Evolutionary conservation across 2,113 vertebrate species (phyloP), one percentile per base, ranked within the genome.

Genomic region (Aythya baeri): DNA sequence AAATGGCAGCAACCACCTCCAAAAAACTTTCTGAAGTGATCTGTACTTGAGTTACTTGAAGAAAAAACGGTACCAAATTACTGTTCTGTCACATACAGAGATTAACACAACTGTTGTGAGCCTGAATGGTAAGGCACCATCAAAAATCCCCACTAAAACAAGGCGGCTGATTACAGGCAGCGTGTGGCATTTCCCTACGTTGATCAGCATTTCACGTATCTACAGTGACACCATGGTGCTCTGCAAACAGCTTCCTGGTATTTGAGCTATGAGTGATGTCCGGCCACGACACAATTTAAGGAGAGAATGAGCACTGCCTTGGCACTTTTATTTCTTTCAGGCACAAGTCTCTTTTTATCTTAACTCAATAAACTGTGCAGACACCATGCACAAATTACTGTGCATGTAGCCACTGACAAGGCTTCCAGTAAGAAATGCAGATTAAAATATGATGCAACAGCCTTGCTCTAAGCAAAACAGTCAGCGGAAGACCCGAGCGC

Each of bases 111-210:
- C 3, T 1, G 3, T 52, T 2, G 17, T 3, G 29, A 80, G 17
- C 17, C 38, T 81, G 57, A 1, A 66, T 5, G 34, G 21, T 23
- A 55, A 62, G 5, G 21, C 1, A 26, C 14, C 25, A 72, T 6
- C 38, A 34, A 61, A 86, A 78, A 57, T 17, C 3, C 2, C 21
- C 17, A 46, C 8, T 31, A 41, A 83, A 65, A 46, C 6, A 49
- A 26, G 17, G 44, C 58, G 68, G 41, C 1, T 6, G 11, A 68
- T 68, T 17, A 32, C 44, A 32, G 8, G 21, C 12, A 25, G 7
- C 4, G 2, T 3, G 6, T 13, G 27, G 27, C 55, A 1, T 23
- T 17, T 43, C 63, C 31, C n/a, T 8, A 6, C 0, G 11, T 1
- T 58, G 18, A 61, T 5, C 54, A 79, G 49, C 27, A 52, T 11